Conservation (phyloP, 2,797 vertebrate genomes). For the Masticophis lateralis region DNA sequence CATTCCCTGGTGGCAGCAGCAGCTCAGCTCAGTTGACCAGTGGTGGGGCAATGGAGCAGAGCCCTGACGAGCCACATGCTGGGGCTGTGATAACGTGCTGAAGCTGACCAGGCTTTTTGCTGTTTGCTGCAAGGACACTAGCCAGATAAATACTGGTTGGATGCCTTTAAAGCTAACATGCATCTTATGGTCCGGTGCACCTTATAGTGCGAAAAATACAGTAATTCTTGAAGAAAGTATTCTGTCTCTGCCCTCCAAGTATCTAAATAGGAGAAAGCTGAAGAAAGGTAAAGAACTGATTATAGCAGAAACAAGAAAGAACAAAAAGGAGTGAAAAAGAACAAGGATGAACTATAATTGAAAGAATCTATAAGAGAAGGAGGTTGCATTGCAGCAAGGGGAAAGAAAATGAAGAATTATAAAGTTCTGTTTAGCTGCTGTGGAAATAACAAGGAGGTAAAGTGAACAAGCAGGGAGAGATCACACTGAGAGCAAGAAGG, state of each 20-base stretch:
- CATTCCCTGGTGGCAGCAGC: no score
- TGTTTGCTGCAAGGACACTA: no score
- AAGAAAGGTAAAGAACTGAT: not conserved
- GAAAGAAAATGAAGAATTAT: not conserved
- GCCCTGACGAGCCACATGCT: no score
- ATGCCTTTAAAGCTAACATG: no score
- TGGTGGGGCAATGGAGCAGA: no score
- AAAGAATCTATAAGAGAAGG: not conserved
- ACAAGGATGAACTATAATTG: not conserved
- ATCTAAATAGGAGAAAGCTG: not conserved
- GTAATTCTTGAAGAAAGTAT: not conserved
- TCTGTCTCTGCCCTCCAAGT: not conserved
- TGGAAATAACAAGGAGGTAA: not conserved
- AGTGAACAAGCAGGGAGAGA: not conserved
- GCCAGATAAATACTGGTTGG: no score
- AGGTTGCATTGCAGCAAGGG: not conserved
- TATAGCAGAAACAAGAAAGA: not conserved
- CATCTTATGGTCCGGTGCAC: no score
- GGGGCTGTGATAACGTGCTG: no score
- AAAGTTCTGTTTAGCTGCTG: not conserved
- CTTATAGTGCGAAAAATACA: no score
- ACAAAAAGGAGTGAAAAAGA: not conserved
- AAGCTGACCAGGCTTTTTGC: no score
- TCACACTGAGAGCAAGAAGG: not conserved
- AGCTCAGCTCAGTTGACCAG: no score